Percentiles rank a stretch among this genome's conserved stretches.
phyloP scores from a whole-genome alignment of 1,140 invertebrate genomes.

The Drosophila obscura region DNA sequence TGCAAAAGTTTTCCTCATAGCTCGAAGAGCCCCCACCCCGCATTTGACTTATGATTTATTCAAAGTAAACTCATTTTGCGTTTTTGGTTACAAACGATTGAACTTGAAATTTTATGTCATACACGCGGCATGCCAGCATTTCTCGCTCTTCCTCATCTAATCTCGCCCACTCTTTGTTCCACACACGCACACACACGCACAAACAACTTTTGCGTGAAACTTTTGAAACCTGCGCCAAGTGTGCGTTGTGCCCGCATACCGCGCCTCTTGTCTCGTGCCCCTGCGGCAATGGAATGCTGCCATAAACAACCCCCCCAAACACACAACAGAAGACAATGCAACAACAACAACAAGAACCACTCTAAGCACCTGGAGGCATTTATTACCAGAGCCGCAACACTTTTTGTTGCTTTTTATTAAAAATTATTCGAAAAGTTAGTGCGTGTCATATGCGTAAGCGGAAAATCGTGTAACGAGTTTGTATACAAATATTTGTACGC shows the following conservation, averaged over 20 bases:
- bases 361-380: slow-evolving; percentile 56
- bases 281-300: slow-evolving; percentile 39
- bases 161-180: too few species aligned
- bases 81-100: slow-evolving; percentile 66
- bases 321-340: slow-evolving; percentile 15
- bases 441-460: slow-evolving; percentile 24
- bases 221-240: slow-evolving; percentile 63
- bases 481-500: slow-evolving; percentile 32
- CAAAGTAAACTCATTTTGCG: slow-evolving; percentile 70
- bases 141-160: not conserved
- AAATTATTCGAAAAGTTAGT: slow-evolving; percentile 78
- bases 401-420: slow-evolving; percentile 61
- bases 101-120: slow-evolving; percentile 64
- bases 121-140: slow-evolving; percentile 39
- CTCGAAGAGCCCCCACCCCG: slow-evolving; percentile 23
- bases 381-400: slow-evolving; percentile 58
- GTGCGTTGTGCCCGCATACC: slow-evolving; percentile 3
- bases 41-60: slow-evolving; percentile 71
- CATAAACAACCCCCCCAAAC: slow-evolving; percentile 56
- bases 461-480: slow-evolving; percentile 41
- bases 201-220: slow-evolving; percentile 55
- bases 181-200: slow-evolving; percentile 14
- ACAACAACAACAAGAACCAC: slow-evolving; percentile 20
- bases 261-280: slow-evolving; percentile 23
- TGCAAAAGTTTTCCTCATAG: slow-evolving; percentile 46